phyloP scores from a whole-genome alignment of 2,113 vertebrate genomes.

The Ailurus styani region DNA sequence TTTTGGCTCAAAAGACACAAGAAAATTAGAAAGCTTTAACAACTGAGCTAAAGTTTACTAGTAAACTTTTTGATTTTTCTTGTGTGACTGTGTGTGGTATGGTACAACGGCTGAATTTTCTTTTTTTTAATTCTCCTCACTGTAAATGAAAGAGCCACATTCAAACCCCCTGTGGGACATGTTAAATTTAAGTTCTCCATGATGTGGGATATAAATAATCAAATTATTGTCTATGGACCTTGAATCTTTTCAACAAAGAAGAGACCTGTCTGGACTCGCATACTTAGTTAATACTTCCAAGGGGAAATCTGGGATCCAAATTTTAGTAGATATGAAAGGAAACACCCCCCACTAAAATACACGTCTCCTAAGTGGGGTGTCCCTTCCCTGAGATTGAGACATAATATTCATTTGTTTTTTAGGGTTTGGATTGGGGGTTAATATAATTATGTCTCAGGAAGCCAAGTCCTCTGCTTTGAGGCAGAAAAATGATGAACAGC shows the following conservation, averaged over 20 bases:
- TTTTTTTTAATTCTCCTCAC: background rate
- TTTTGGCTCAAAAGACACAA: slow-evolving; percentile 51
- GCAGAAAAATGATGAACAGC: background rate
- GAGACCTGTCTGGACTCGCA: background rate
- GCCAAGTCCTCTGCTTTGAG: slow-evolving; percentile 1
- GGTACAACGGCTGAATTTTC: background rate
- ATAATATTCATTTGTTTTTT: slow-evolving; percentile 22
- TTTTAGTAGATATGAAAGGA: slow-evolving; percentile 14
- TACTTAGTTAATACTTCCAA: slow-evolving; percentile 34
- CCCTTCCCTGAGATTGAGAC: background rate
- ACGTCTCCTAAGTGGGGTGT: background rate
- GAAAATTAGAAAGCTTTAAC: slow-evolving; percentile 67
- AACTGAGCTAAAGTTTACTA: slow-evolving; percentile 31
- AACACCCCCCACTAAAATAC: background rate
- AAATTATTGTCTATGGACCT: background rate
- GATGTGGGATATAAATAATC: background rate
- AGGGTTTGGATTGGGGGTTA: background rate
- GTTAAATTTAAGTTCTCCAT: slow-evolving; percentile 31
- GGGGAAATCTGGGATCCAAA: slow-evolving; percentile 17
- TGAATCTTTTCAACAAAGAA: slow-evolving; percentile 12
- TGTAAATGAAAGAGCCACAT: background rate
- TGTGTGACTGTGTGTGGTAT: background rate
- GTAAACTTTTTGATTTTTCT: slow-evolving; percentile 38
- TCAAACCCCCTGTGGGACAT: background rate
- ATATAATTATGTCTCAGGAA: slow-evolving; percentile 42